Evolutionary conservation across 2,888 invertebrate genomes (phyloP), one percentile per base, ranked within the genome.

Genomic region (Ophioninae sp.): DNA sequence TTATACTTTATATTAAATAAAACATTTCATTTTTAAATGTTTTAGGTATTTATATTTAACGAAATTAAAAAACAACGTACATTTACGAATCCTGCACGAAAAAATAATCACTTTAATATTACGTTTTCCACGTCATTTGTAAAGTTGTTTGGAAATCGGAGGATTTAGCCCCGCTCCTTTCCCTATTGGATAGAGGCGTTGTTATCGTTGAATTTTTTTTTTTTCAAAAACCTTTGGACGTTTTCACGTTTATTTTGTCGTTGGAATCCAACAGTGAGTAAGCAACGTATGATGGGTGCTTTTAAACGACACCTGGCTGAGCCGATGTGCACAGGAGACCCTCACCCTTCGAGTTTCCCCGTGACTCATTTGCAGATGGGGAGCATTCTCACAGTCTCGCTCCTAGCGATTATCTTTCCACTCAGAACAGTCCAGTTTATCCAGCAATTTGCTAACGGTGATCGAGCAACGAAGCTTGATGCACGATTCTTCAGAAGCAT

Each of bases 271-370:
- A 41, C 44, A 17, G 64, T 41, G 71, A 65, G 51, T 59, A 64
- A 69, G 72, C 64, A 79, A 74, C 37, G 58, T 71, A 68, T 69
- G 71, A 77, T 75, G 65, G 39, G 73, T 61, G 71, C 81, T 69
- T 81, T 83, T 85, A 84, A 82, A 82, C 82, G 84, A 84, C 85
- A 82, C 84, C 84, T 82, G 82, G 85, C 74, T 75, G 63, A 58
- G 77, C 61, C 10, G 13, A 56, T 56, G 81, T 68, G 69, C 61
- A 71, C 41, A 81, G 68, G 20, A 20, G 71, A 72, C 67, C 61
- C 61, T 69, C 71, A 67, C 79, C 79, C 82, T 76, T 76, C 75
- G 63, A 76, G 39, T 41, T 23, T 37, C 61, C 72, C 72, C 22
- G 67, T 64, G 75, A 82, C 71, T 79, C 79, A 79, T 74, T 79